Evolutionary conservation across 1,140 invertebrate species (phyloP), one percentile per base, ranked within the genome.

Genomic region (Drosophila ambigua): DNA sequence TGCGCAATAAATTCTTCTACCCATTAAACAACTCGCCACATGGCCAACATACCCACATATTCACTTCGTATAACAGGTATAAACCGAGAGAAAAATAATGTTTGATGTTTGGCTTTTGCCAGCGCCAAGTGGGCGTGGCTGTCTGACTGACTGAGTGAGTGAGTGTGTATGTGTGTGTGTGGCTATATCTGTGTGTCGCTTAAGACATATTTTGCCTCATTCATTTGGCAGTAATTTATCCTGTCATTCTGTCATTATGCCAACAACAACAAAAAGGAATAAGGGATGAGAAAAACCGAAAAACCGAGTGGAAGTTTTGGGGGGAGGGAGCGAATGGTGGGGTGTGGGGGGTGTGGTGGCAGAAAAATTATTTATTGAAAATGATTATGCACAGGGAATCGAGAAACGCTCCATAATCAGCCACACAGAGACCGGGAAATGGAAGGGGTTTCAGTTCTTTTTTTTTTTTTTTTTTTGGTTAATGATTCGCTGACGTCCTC

Each of bases 191-290:
- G 60, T 83, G 62, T 79, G 74, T 77, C 72, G 79, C 83, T 83
- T 73, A 88, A 88, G 83, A 89, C 83, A 84, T 88, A 88, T 88
- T 88, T 88, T 79, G 79, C 79, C 79, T 77, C 83, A 88, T 88
- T 88, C 83, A 88, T 91, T 89, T 91, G 71, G 59, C 83, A 88
- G 85, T 91, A 91, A 91, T 91, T 91, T 91, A 91, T 91, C 85
- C 90, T 91, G 90, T 91, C 90, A 91, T 87, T 68, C 90, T 91
- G 90, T 91, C 85, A 91, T 90, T 91, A 87, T 91, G 90, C 75
- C 76, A 90, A 73, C 88, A 69, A 72, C 20, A 20, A 20, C 20
- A 66, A 72, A 77, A 43, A 52, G 58, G 58, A 62, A 28, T 73
- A 67, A 31, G 45, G 68, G 46, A 31, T 68, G 58, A 83, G 75